These are phyloP conservation scores for Cettia cetti DNA, from an alignment of 2,113 vertebrate genomes.

Conservation along the genomic window DNA sequence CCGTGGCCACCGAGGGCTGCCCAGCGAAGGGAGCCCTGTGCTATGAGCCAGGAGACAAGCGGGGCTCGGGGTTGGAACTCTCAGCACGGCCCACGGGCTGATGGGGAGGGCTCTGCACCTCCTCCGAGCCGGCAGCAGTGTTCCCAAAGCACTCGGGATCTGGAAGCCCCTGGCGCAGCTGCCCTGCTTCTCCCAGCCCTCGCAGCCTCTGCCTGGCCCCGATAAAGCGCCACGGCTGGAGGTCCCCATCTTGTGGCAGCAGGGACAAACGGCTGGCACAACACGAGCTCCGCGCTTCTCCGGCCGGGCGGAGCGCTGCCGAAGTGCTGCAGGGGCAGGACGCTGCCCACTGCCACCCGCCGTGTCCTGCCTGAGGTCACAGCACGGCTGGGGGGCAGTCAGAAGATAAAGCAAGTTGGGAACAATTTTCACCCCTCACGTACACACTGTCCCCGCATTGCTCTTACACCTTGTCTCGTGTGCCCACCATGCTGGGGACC, in stretches of 20 bases:
- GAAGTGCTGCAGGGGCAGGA: not conserved
- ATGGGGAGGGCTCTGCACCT: not conserved
- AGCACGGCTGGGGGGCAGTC: accelerated
- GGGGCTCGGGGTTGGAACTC: not conserved
- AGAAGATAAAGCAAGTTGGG: not conserved
- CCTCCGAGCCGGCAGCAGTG: not conserved
- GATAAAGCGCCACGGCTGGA: not conserved
- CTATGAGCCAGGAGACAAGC: not conserved
- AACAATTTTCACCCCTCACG: not conserved
- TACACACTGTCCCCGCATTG: accelerated
- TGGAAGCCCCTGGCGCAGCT: not conserved
- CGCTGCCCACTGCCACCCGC: accelerated
- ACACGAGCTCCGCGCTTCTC: not conserved
- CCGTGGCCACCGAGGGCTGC: not conserved
- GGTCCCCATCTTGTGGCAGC: conserved; percentile 52
- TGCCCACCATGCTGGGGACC: accelerated
- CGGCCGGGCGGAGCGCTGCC: not conserved
- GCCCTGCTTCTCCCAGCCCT: not conserved
- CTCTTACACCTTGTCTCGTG: not conserved
- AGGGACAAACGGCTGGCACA: not conserved
- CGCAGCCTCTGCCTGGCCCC: not conserved
- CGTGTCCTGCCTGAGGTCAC: not conserved
- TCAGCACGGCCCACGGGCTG: not conserved
- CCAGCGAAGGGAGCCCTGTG: not conserved
- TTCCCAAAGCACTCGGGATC: not conserved